Percentiles rank a stretch among this genome's conserved stretches.
These are phyloP conservation scores for Pomacea maculata DNA, from an alignment of 1,140 invertebrate species.

Conservation along the genomic window DNA sequence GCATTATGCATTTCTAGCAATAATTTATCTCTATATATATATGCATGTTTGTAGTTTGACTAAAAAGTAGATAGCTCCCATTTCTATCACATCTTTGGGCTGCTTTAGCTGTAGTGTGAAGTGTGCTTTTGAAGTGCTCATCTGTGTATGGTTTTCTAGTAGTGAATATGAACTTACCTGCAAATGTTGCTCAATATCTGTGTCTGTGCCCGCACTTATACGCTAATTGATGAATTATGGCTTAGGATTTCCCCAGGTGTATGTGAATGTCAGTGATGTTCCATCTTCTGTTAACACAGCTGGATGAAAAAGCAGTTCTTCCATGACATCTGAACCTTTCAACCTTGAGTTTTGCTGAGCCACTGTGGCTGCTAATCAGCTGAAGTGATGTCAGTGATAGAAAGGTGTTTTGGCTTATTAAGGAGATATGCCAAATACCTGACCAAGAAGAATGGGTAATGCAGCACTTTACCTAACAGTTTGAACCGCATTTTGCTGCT, in stretches of 20 bases:
- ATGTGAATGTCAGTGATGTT: neutral
- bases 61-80: too few relatives aligned
- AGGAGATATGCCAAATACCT: slow-evolving; percentile 6
- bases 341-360: slow-evolving; percentile 2
- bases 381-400: neutral
- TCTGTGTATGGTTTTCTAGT: neutral
- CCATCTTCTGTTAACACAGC: neutral
- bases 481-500: neutral
- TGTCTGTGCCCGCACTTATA: neutral
- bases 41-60: too few relatives aligned
- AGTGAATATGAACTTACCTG: neutral
- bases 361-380: neutral
- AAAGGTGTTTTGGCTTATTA: slow-evolving; percentile 2
- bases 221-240: neutral
- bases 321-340: neutral
- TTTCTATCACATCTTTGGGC: too few relatives aligned
- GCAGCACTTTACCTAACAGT: neutral
- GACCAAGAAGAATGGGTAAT: neutral
- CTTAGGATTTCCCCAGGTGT: neutral
- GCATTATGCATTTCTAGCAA: too few relatives aligned
- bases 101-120: too few relatives aligned
- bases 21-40: too few relatives aligned
- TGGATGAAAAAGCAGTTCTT: too few relatives aligned
- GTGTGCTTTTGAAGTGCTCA: too few relatives aligned
- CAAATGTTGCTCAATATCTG: neutral